Percentiles rank a stretch among this genome's conserved stretches.
Conservation (phyloP, 2,888 invertebrate genomes). For the Balanococcus diminutus region DNA sequence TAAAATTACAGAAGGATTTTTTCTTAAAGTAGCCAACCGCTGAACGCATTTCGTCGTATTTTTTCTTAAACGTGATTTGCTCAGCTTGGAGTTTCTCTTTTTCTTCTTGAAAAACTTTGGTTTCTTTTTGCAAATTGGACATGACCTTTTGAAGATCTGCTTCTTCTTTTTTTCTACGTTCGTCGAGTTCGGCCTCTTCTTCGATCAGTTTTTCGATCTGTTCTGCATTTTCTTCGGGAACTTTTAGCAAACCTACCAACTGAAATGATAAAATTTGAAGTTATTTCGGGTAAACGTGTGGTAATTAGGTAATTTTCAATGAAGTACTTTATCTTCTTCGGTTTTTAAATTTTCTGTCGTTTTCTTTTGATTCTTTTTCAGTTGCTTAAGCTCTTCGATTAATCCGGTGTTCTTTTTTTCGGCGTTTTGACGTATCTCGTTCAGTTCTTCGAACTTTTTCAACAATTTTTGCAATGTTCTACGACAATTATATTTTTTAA, state of each 20-base stretch:
- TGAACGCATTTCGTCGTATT: slow-evolving; percentile 53
- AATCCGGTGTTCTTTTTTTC: slow-evolving; percentile 65
- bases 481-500: not conserved
- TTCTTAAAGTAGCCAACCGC: slow-evolving; percentile 28
- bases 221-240: slow-evolving; percentile 76
- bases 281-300: not conserved
- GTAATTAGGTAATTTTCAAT: not conserved
- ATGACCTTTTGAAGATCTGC: slow-evolving; percentile 67
- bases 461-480: slow-evolving; percentile 29
- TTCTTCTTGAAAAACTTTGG: slow-evolving; percentile 72
- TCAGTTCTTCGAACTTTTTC: slow-evolving; percentile 46
- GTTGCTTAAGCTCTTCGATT: slow-evolving; percentile 72
- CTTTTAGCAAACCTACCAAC: slow-evolving; percentile 64
- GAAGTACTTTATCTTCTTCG: slow-evolving; percentile 62
- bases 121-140: slow-evolving; percentile 71
- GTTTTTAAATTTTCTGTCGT: slow-evolving; percentile 70
- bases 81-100: slow-evolving; percentile 73
- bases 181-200: slow-evolving; percentile 63
- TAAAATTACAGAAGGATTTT: not conserved
- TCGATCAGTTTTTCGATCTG: slow-evolving; percentile 67
- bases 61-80: slow-evolving; percentile 71
- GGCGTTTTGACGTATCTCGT: slow-evolving; percentile 42
- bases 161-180: slow-evolving; percentile 65
- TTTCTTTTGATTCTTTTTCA: slow-evolving; percentile 77
- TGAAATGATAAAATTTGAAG: slow-evolving; percentile 52